A percentile compares a stretch with the other conserved stretches of the same genome.
Evolutionary conservation across 2,797 vertebrate genomes (phyloP).

Genomic region (Ispidina picta): DNA sequence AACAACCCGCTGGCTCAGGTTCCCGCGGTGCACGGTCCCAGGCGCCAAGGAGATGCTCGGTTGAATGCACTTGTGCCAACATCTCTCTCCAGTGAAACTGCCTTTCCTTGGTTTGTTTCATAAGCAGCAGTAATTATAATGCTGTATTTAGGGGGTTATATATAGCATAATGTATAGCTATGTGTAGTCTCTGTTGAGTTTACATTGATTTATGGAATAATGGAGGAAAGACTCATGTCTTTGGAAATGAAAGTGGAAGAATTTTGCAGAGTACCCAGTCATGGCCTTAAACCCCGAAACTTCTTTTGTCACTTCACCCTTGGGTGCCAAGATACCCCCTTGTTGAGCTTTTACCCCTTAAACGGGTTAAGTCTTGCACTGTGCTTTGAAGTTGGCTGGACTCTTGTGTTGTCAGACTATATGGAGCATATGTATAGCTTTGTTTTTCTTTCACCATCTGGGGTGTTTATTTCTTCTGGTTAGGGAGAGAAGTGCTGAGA

Average conservation of each 20-base stretch:
- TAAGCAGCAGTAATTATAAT: neutral
- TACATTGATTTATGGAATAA: rapidly evolving
- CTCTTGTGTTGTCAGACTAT: neutral
- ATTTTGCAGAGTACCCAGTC: neutral
- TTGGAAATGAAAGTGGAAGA: neutral
- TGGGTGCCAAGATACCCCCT: neutral
- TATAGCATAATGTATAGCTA: neutral
- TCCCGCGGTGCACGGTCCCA: neutral
- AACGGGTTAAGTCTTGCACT: neutral
- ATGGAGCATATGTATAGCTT: constrained; percentile 13
- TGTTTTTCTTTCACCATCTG: constrained; percentile 28
- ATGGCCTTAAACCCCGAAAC: neutral
- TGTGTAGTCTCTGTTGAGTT: neutral
- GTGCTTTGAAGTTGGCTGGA: neutral
- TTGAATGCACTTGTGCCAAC: rapidly evolving
- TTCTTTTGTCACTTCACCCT: neutral
- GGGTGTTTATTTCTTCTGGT: constrained; percentile 1
- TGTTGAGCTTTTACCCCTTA: neutral
- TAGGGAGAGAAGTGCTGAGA: neutral
- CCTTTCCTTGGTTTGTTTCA: neutral
- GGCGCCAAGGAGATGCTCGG: neutral
- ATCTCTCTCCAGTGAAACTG: neutral
- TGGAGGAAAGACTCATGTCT: neutral
- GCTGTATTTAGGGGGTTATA: neutral
- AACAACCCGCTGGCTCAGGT: neutral